These are phyloP conservation scores for Pterophyllum scalare DNA, from an alignment of 2,113 vertebrate species.

Conservation along the genomic window DNA sequence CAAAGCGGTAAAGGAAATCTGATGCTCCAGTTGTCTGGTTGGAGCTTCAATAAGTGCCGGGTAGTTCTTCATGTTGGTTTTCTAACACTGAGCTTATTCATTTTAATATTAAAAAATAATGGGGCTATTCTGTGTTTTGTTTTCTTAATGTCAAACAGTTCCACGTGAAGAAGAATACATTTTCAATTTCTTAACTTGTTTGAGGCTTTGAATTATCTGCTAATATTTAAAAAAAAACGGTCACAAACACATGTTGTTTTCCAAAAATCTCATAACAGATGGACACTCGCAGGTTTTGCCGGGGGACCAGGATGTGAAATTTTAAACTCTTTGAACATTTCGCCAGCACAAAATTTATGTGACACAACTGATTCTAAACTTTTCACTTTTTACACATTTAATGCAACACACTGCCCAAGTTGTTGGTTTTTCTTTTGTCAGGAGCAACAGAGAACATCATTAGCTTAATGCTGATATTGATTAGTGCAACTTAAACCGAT, in stretches of 20 bases:
- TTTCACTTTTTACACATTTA: background rate
- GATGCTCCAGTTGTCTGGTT: constrained; percentile 5
- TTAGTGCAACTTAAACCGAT: background rate
- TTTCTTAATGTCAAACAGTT: background rate
- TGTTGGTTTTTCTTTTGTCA: background rate
- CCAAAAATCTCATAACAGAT: background rate
- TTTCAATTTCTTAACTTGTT: background rate
- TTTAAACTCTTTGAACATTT: constrained; percentile 3
- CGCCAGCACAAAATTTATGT: background rate
- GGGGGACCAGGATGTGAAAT: background rate
- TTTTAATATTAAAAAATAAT: background rate
- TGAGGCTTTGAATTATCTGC: background rate
- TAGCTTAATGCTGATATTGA: background rate
- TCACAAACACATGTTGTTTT: background rate
- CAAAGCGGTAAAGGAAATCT: background rate
- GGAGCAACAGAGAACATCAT: background rate
- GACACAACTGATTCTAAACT: background rate
- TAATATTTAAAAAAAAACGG: background rate
- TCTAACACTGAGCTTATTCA: background rate
- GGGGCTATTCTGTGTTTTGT: background rate
- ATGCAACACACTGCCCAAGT: background rate
- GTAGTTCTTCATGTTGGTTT: background rate
- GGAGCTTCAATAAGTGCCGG: background rate
- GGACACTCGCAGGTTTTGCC: background rate
- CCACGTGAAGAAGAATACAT: background rate